phyloP scores from a whole-genome alignment of 2,888 invertebrate species.

The Platerodrilus igneus region DNA sequence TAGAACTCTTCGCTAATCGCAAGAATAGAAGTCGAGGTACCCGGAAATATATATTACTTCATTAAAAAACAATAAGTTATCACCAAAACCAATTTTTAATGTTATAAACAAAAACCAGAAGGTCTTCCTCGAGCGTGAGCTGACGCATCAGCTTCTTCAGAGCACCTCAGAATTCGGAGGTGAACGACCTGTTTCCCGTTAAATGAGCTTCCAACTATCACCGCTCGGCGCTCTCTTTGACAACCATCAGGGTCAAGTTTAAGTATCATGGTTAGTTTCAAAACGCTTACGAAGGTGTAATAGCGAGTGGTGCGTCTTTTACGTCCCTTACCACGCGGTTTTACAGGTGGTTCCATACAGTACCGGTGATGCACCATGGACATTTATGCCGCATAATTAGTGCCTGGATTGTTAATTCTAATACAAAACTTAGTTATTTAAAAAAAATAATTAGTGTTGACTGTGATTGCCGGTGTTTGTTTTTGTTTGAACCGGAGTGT shows the following conservation, averaged over 20 bases:
- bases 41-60: too few relatives aligned
- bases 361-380: slow-evolving; percentile 3
- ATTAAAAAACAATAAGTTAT: too few relatives aligned
- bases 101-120: too few relatives aligned
- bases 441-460: too few relatives aligned
- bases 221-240: slow-evolving; percentile 41
- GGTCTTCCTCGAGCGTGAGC: slow-evolving; percentile 36
- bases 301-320: slow-evolving; percentile 27
- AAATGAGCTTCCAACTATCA: slow-evolving; percentile 40
- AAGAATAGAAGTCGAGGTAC: too few relatives aligned
- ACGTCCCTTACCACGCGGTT: slow-evolving; percentile 18
- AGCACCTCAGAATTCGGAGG: slow-evolving; percentile 43
- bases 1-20: too few relatives aligned
- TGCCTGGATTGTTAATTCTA: too few relatives aligned
- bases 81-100: too few relatives aligned
- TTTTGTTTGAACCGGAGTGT: too few relatives aligned
- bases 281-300: slow-evolving; percentile 41
- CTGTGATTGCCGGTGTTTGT: too few relatives aligned
- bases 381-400: too few relatives aligned
- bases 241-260: slow-evolving; percentile 49
- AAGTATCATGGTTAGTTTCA: slow-evolving; percentile 44
- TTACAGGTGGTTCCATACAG: slow-evolving; percentile 17
- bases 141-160: slow-evolving; percentile 31
- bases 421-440: too few relatives aligned
- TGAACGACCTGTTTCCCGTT: slow-evolving; percentile 45